Conservation (phyloP, 2,113 vertebrate species). For the Nestor notabilis region DNA sequence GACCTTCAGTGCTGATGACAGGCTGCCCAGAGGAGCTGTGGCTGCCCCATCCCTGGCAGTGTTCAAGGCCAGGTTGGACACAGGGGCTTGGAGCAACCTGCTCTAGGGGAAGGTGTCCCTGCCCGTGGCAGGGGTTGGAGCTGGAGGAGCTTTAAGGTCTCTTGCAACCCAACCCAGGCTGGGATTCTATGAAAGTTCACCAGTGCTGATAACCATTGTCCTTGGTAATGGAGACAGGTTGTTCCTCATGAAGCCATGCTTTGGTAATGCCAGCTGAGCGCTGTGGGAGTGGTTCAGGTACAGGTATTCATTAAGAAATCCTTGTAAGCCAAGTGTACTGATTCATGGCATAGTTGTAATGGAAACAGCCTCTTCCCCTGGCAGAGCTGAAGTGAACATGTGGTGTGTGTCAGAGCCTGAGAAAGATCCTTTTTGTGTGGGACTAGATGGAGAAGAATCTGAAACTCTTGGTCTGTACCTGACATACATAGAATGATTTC, state of each 20-base stretch:
- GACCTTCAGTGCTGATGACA: not conserved
- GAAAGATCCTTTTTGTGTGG: not conserved
- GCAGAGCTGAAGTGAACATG: not conserved
- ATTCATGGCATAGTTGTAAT: not conserved
- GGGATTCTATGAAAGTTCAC: not conserved
- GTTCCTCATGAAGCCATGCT: not conserved
- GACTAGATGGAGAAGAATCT: not conserved
- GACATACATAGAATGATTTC: not conserved
- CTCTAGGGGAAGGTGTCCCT: not conserved
- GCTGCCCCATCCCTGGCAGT: not conserved
- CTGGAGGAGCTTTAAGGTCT: not conserved
- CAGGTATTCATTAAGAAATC: not conserved
- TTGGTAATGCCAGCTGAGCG: not conserved
- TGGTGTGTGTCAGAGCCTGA: not conserved
- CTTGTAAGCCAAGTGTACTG: not conserved
- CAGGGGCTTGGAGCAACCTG: not conserved
- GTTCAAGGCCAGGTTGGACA: not conserved
- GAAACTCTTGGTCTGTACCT: not conserved
- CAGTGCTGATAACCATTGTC: not conserved
- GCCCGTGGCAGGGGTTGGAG: not conserved
- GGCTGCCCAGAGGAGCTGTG: not conserved
- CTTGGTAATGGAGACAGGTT: fast-evolving
- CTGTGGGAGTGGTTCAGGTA: not conserved
- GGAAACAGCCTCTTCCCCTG: not conserved
- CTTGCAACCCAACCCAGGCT: not conserved